Evolutionary conservation across 2,888 invertebrate genomes (phyloP), one percentile per base, ranked within the genome.

Genomic region (Ceraclea dissimilis): DNA sequence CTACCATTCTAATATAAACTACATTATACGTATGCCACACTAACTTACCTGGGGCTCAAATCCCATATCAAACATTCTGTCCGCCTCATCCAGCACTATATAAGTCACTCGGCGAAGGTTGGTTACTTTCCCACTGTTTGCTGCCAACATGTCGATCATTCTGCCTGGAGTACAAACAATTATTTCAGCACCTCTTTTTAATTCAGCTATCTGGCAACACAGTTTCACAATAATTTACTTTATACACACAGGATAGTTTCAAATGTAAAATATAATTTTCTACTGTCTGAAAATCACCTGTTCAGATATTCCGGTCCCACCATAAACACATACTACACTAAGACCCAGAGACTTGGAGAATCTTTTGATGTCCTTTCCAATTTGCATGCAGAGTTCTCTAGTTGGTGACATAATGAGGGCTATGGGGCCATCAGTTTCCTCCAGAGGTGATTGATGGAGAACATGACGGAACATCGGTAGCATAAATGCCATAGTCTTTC

Each of bases 21-120:
- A n/a, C n/a, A n/a, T 11, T 18, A 5, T 20, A 16, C 47, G 8
- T 5, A 47, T 11, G 19, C 2, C 21, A 47, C 5, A 39, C 39
- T 21, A 8, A 51, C 54, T 54, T 63, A 85, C 86, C 80, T 96
- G 95, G 0, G 95, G 96, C 73, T 99, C 99, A 70, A 99, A 99
- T 17, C 97, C 97, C 96, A 99, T 97, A 70, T 99, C 99, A 70
- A 99, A 99, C 99, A 99, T 99, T 44, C 99, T 80, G 72, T 99
- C 99, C 0, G 99, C 99, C 73, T 99, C 99, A 71, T 99, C 99
- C 34, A 99, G 74, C 1, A 99, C 99, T 46, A 99, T 86, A 69
- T 97, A 99, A 0, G 98, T 98, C 43, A 96, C 94, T 44, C 99
- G 80, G n/a, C 92, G 81, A 59, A 99, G 76, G 75, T 99, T 99